Evolutionary conservation across 2,888 invertebrate species (phyloP), one percentile per base, ranked within the genome.

Genomic region (Tetramorium bicarinatum): DNA sequence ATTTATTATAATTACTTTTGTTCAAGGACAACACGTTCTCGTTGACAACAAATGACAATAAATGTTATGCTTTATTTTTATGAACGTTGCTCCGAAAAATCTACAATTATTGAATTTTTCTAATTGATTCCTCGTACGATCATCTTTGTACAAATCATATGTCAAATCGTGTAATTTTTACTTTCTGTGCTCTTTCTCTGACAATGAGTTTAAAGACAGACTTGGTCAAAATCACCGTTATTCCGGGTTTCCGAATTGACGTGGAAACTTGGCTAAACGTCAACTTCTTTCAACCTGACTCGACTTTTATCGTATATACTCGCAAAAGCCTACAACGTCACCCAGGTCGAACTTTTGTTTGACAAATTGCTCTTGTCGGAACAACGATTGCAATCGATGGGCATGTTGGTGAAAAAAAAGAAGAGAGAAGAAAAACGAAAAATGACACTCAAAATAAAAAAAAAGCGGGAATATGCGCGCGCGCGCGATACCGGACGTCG

Each of bases 281-380:
- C 56, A 71, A 34, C 56, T 72, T 59, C 72, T 56, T 59, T 67
- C 44, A 59, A 59, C 56, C 41, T 47, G 54, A 56, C 77, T 56
- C 34, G 72, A 71, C 77, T 72, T 71, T 79, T 52, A 59, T 44
- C 18, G 74, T 59, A 25, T 21, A 56, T 69, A 21, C 77, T 59
- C 47, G 59, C 52, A 72, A 80, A 80, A 80, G 74, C 79, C 34
- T 59, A 80, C 71, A 79, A 21, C 56, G 47, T 64, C 74, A 74
- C 44, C 47, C 25, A 25, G 41, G 21, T 47, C 47, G 21, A 74
- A 80, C 79, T 80, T 75, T 82, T 82, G 81, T 82, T 77, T 29
- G 79, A 41, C 62, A 82, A 82, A 82, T 82, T 82, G 74, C 54
- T 77, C 79, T 62, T 77, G 62, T 76, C 62, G 81, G 64, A 62